Conservation (phyloP, 2,888 invertebrate genomes). For the Rhimphoctona megacephalus region DNA sequence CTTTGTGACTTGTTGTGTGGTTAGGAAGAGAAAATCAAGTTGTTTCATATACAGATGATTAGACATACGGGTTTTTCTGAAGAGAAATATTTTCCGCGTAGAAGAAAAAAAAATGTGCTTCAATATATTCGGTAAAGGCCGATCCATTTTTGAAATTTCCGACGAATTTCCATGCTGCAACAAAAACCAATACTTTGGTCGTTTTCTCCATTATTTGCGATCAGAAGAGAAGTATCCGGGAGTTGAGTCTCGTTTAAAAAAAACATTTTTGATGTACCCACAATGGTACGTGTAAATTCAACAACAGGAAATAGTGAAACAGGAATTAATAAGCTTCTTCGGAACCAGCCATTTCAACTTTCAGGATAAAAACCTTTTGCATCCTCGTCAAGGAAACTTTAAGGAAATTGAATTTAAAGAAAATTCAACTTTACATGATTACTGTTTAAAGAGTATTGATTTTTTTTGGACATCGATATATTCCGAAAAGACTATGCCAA, state of each 20-base stretch:
- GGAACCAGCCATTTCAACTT: neutral
- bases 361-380: neutral
- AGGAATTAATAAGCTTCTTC: neutral
- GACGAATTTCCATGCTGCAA: neutral
- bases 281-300: neutral
- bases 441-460: neutral
- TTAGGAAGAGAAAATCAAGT: constrained; percentile 8
- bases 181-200: neutral
- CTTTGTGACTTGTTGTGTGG: neutral
- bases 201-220: neutral
- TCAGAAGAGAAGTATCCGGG: neutral
- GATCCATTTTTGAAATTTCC: neutral
- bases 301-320: neutral
- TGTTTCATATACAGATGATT: neutral
- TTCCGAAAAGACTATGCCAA: neutral
- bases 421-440: neutral
- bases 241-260: neutral
- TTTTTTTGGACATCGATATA: neutral
- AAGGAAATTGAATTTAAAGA: neutral
- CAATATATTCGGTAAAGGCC: neutral
- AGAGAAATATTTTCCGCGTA: neutral
- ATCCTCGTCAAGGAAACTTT: neutral
- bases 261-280: neutral
- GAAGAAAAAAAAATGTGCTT: neutral
- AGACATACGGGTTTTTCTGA: neutral